Evolutionary conservation across 1,140 invertebrate genomes (phyloP).

Genomic region (Euura lappo): DNA sequence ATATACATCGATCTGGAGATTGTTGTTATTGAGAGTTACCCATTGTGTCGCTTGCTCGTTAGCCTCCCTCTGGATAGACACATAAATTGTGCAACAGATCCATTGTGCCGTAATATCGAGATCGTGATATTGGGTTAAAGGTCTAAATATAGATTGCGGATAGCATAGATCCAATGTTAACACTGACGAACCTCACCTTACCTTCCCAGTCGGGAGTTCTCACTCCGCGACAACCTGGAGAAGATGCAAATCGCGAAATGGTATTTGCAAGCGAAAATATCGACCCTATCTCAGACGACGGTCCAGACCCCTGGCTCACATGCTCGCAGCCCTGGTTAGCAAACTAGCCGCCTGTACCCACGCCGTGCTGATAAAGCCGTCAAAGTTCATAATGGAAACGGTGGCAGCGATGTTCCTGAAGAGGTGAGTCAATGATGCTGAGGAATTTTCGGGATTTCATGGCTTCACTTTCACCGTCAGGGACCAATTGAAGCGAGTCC

Average conservation of each 20-base stretch:
- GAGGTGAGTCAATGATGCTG: slow-evolving; percentile 28
- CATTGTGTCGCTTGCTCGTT: too few species aligned
- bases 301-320: slow-evolving; percentile 41
- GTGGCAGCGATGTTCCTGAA: slow-evolving; percentile 35
- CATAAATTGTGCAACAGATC: too few species aligned
- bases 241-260: slow-evolving; percentile 25
- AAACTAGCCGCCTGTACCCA: slow-evolving; percentile 41
- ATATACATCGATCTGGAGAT: background rate
- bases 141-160: too few species aligned
- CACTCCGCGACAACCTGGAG: slow-evolving; percentile 35
- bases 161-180: background rate
- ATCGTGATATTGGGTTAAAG: too few species aligned
- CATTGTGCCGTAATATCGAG: too few species aligned
- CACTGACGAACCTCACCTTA: background rate
- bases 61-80: too few species aligned
- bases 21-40: too few species aligned
- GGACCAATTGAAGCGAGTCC: slow-evolving; percentile 31
- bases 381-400: slow-evolving; percentile 37
- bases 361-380: slow-evolving; percentile 39
- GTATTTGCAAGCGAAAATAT: slow-evolving; percentile 39
- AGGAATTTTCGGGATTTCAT: background rate
- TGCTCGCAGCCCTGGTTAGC: slow-evolving; percentile 39
- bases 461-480: slow-evolving; percentile 15
- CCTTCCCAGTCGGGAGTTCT: slow-evolving; percentile 34
- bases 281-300: slow-evolving; percentile 32